Evolutionary conservation across 2,888 invertebrate genomes (phyloP), one percentile per base, ranked within the genome.

Genomic region (Embidobia sp.): DNA sequence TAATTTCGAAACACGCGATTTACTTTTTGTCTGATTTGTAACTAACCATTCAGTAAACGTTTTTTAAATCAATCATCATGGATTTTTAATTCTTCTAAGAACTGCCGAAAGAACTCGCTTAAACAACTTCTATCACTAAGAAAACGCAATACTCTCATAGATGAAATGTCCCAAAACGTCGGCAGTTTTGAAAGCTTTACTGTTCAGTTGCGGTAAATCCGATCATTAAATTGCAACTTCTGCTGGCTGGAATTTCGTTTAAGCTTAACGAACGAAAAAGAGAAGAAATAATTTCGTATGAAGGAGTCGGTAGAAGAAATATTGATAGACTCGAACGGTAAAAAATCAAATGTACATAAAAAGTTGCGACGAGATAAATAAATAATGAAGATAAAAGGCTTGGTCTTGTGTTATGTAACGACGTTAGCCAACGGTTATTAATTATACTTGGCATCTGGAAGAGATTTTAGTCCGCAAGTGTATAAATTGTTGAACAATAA

Each of bases 71-170:
- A n/a, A n/a, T n/a, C n/a, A 49, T 74, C 46, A 61, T 51, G 75
- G 46, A 69, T 79, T 79, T 77, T 78, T 64, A 81, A 81, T 69
- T 72, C 79, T 79, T 83, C 79, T 75, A 78, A 84, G 82, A 77
- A 84, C 84, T 86, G 83, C 83, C 83, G 79, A 77, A 61, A 63
- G 2, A 15, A 67, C 44, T 80, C 75, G 78, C 77, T 80, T 81
- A 77, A 78, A 53, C n/a, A 48, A 48, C 33, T 53, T 53, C 55
- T 55, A 67, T 16, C 37, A 33, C 29, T 53, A 55, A 13, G 10
- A 15, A 10, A 27, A 27, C 3, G 46, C 31, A 67, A 46, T 48
- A 48, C 22, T 67, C 35, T 40, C 16, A 53, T 51, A 66, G 44
- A 26, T 42, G 7, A 15, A 31, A 35, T 8, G 22, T 15, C 27